Percentiles rank a stretch among this genome's conserved stretches.
Conservation (phyloP, 2,797 vertebrate genomes). For the Acropternis orthonyx region DNA sequence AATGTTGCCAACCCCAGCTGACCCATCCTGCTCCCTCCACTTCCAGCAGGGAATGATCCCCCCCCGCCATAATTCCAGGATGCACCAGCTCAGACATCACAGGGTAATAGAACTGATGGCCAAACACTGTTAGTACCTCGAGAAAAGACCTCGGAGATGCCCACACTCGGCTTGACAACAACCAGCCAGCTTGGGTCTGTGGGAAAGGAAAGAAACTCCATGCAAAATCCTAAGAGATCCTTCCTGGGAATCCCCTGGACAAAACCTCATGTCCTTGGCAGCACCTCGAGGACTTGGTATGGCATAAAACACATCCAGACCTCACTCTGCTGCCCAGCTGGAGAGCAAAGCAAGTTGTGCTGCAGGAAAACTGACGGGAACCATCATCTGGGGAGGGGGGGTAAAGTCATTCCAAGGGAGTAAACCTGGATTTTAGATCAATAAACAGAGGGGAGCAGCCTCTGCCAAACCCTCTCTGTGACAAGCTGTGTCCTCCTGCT, state of each 20-base stretch:
- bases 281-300: background rate
- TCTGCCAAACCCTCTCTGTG: background rate
- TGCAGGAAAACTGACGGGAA: background rate
- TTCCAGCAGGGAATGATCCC: background rate
- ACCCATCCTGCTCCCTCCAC: background rate
- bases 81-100: background rate
- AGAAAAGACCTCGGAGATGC: background rate
- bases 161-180: rapidly evolving
- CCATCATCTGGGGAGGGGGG: background rate
- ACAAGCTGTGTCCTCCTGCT: background rate
- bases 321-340: background rate
- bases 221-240: background rate
- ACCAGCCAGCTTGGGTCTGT: background rate
- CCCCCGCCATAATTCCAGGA: background rate
- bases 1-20: rapidly evolving
- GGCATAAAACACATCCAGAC: background rate
- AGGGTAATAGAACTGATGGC: rapidly evolving
- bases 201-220: background rate
- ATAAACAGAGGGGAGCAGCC: background rate
- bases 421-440: background rate
- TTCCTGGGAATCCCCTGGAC: background rate
- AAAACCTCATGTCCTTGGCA: background rate
- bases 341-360: background rate
- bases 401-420: background rate
- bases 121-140: rapidly evolving